Conservation (phyloP, 2,797 vertebrate species). For the Rhynchotus rufescens region DNA sequence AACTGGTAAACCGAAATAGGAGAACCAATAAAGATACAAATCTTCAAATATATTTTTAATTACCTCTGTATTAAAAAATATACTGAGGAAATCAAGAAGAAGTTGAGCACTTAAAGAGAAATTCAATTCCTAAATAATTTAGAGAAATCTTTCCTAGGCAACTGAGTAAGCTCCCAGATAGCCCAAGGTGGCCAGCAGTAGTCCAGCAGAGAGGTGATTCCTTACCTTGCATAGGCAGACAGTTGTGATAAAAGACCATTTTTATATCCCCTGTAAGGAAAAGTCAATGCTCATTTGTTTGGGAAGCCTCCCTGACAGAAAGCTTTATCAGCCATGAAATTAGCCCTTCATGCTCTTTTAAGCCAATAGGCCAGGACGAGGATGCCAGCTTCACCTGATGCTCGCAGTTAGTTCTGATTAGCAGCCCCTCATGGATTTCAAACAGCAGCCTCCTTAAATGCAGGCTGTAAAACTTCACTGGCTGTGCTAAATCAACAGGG, state of each 20-base stretch:
- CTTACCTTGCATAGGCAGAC: background rate
- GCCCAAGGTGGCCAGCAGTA: background rate
- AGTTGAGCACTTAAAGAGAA: background rate
- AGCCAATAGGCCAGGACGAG: slow-evolving; percentile 37
- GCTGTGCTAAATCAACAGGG: slow-evolving; percentile 40
- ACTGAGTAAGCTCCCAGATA: background rate
- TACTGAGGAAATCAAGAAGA: background rate
- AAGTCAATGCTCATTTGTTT: slow-evolving; percentile 77
- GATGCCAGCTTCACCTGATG: slow-evolving; percentile 12
- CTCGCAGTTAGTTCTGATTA: slow-evolving; percentile 51
- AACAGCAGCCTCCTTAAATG: slow-evolving; percentile 26
- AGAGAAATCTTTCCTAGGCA: background rate
- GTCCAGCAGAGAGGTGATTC: background rate
- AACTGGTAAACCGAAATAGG: background rate
- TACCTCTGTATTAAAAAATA: background rate
- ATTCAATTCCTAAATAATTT: background rate
- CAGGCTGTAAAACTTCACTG: slow-evolving; percentile 44
- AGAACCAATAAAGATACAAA: background rate
- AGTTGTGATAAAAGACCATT: slow-evolving; percentile 33
- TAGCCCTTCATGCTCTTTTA: slow-evolving; percentile 75
- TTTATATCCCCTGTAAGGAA: slow-evolving; percentile 56
- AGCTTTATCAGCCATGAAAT: slow-evolving; percentile 82
- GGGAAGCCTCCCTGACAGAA: slow-evolving; percentile 68
- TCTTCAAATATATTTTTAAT: background rate
- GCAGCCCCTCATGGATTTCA: slow-evolving; percentile 27